Base-by-base conservation (phyloP, 2,888 invertebrate genomes). In the Flexamia atlantica region DNA sequence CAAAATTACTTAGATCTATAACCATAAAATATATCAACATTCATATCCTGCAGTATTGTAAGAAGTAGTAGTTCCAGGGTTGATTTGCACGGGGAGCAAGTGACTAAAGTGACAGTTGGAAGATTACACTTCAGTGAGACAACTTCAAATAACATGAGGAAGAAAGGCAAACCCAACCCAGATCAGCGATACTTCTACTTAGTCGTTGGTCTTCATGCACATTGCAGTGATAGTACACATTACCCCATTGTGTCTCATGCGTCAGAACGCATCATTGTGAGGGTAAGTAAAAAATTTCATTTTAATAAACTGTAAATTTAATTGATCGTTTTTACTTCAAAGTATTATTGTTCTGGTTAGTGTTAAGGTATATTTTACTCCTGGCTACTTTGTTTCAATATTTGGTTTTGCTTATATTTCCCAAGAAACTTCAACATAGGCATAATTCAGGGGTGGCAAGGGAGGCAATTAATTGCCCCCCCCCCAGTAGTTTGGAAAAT, bases 61-160 rank as follows among this genome's bases (percentile, higher is more conserved):
- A 57, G 81, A 92, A 95, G 96, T 94, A 87, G 86, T 84, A 72
- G 79, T 89, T 90, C 86, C 89, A 96, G 96, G 83, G 94, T 97
- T 89, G 97, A 98, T 89, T 91, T 98, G 87, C 95, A 95, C 83
- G 95, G 95, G 83, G 95, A 95, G 85, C 96, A 97, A 90, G 96
- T 97, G 79, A 96, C 97, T 0, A 98, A 98, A 90, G 94, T 98
- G 83, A 99, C 99, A 0, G 98, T 99, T 0, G 99, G 99, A 0
- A 93, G 99, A 9, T 92, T 99, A 2, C 99, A 99, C 91, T 99
- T 99, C 91, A 98, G 98, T 81, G 99, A 99, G 90, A 99, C 99
- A 0, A 99, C 99, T 0, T 97, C 97, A 88, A 99, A 99, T 90
- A 99, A 99, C 89, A 99, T 99, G 98, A 92, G 99, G 70, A 99